phyloP scores from a whole-genome alignment of 2,797 vertebrate species.

The Oceanodroma leucorhoa region DNA sequence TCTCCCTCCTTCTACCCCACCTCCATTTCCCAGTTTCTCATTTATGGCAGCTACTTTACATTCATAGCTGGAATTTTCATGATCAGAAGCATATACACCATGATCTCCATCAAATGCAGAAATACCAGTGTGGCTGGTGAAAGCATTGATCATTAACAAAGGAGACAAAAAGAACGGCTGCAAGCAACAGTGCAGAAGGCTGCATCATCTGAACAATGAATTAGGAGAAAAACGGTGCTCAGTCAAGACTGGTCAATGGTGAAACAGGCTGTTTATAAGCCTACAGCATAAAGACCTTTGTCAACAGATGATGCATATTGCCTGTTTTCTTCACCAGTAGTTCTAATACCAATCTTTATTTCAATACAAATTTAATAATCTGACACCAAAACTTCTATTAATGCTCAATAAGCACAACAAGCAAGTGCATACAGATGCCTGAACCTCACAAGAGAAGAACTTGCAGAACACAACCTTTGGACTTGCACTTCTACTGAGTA shows the following conservation, averaged over 20 bases:
- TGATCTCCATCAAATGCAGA: conserved; percentile 55
- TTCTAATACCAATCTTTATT: neutral
- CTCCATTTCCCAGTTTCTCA: conserved; percentile 81
- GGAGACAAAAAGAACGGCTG: neutral
- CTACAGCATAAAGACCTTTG: neutral
- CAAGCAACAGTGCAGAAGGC: neutral
- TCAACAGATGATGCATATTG: neutral
- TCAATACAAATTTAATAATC: neutral
- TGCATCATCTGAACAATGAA: neutral
- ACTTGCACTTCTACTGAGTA: neutral
- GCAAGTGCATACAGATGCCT: neutral
- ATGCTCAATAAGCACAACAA: neutral
- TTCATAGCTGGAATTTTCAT: conserved; percentile 83
- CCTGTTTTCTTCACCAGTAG: neutral
- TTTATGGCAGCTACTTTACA: conserved; percentile 87
- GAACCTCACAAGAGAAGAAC: neutral
- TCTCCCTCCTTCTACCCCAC: neutral
- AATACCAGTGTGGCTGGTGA: neutral
- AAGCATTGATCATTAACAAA: neutral
- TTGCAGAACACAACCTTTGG: neutral
- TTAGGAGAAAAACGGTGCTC: accelerated
- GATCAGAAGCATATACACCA: conserved; percentile 77
- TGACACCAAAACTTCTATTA: neutral
- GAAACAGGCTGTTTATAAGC: neutral
- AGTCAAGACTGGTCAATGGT: neutral